These are phyloP conservation scores for Nothoprocta pentlandii DNA, from an alignment of 2,113 vertebrate species.

Conservation along the genomic window DNA sequence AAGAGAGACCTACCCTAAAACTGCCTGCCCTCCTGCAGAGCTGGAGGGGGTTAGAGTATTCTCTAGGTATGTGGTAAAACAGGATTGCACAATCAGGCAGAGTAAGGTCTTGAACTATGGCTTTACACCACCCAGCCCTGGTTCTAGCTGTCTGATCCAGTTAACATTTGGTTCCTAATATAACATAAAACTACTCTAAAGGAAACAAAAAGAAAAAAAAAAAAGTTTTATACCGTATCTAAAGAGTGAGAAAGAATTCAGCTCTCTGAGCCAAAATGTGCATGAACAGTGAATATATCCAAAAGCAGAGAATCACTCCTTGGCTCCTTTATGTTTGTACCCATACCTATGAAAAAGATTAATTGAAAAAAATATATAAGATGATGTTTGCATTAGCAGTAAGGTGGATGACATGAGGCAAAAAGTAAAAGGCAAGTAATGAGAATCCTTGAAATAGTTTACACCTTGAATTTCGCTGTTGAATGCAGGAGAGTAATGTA, in stretches of 20 bases:
- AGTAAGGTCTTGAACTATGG: not conserved
- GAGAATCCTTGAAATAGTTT: not conserved
- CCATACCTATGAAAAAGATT: not conserved
- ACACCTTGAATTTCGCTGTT: not conserved
- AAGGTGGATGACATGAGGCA: not conserved
- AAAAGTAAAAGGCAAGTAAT: not conserved
- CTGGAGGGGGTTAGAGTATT: not conserved
- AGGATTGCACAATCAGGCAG: not conserved
- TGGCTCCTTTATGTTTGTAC: rapidly evolving
- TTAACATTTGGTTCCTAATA: not conserved
- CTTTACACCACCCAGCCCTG: not conserved
- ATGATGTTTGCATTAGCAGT: not conserved
- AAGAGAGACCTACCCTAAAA: not conserved
- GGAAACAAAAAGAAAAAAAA: not conserved
- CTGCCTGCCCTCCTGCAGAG: not conserved
- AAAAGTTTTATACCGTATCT: not conserved
- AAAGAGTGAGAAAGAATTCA: not conserved
- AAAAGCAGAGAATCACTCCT: not conserved
- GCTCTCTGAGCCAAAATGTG: not conserved
- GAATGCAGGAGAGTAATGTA: not conserved
- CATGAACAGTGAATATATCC: not conserved
- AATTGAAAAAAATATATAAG: not conserved
- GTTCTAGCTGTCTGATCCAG: not conserved
- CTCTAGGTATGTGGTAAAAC: conserved; percentile 1
- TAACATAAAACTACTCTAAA: not conserved